These are phyloP conservation scores for Epinotia demarniana DNA, from an alignment of 2,888 invertebrate genomes.

Conservation along the genomic window DNA sequence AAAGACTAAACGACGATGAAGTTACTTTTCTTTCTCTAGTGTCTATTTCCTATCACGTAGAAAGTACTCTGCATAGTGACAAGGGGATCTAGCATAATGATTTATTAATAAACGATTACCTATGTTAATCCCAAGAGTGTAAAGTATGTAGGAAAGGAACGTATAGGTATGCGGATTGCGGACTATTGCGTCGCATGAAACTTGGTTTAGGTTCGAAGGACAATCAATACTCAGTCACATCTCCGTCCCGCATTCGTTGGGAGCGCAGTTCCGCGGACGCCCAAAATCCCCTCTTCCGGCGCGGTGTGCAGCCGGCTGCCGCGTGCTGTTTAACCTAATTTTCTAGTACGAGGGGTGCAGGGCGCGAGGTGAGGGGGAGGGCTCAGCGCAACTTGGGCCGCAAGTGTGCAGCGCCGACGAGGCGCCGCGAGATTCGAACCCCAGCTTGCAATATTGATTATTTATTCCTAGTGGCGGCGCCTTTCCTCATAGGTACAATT, in stretches of 20 bases:
- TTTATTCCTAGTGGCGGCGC: constrained; percentile 55
- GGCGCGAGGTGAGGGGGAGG: constrained; percentile 65
- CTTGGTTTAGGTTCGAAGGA: constrained; percentile 71
- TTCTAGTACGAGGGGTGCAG: constrained; percentile 78
- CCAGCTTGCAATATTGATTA: constrained; percentile 78
- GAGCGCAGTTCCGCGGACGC: constrained; percentile 77
- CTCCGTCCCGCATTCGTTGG: constrained; percentile 80
- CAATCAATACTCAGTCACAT: constrained; percentile 83
- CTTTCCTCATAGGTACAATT: constrained; percentile 24
- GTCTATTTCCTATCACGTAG: neutral
- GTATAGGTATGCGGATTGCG: constrained; percentile 18
- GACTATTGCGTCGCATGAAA: constrained; percentile 59
- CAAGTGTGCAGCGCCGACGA: constrained; percentile 77
- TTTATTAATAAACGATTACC: neutral
- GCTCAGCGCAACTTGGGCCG: constrained; percentile 73
- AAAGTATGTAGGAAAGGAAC: neutral
- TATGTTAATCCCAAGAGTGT: neutral
- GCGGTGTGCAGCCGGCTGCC: constrained; percentile 76
- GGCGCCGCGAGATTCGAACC: constrained; percentile 72
- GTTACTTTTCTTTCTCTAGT: neutral
- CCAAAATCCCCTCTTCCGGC: constrained; percentile 81
- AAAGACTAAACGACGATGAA: neutral
- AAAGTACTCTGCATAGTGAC: constrained; percentile 1
- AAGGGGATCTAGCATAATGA: neutral
- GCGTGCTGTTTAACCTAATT: constrained; percentile 84